Evolutionary conservation across 2,113 vertebrate genomes (phyloP), one percentile per base, ranked within the genome.

Genomic region (Marmota flaviventris): DNA sequence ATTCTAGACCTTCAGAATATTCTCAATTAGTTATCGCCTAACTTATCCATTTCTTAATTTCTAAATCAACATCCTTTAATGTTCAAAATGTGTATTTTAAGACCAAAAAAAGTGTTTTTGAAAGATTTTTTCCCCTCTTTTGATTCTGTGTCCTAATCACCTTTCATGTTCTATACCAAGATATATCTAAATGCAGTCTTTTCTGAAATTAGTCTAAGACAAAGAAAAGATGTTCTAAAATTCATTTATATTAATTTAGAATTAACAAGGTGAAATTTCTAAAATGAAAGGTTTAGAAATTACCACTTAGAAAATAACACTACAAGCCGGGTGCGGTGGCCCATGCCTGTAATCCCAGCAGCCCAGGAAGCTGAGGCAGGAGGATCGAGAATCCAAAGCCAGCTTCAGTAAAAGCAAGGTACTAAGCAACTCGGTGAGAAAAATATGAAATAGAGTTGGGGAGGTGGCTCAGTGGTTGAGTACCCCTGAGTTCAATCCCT

Each of bases 1-100:
- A 87, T 86, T 94, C 6, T 83, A 45, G 56, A 81, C 53, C 14
- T 76, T 67, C 17, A 37, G 96, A 39, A 32, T 85, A 4, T 82
- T 95, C 53, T 29, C 56, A 61, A 22, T 27, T 27, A 85, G 14
- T 77, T 94, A 70, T 32, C 32, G 78, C 25, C 42, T 77, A 48
- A 63, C 16, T 72, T 86, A 51, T 91, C 34, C n/a, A 79, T 93
- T 82, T 85, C 65, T 96, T 82, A 34, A n/a, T 95, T 96, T 89
- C 42, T 20, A 91, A 83, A 70, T 32, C 67, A 81, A 76, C 6
- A 25, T 76, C 42, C 89, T 2, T 79, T 88, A 25, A 53, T 93
- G 42, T 91, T 94, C 48, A 93, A 81, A 85, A 85, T 87, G 25
- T 77, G 5, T 86, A 34, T 84, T 25, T 88, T 17, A 70, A 87